Conservation (phyloP, 2,113 vertebrate species). For the Ceyx melanurus region DNA sequence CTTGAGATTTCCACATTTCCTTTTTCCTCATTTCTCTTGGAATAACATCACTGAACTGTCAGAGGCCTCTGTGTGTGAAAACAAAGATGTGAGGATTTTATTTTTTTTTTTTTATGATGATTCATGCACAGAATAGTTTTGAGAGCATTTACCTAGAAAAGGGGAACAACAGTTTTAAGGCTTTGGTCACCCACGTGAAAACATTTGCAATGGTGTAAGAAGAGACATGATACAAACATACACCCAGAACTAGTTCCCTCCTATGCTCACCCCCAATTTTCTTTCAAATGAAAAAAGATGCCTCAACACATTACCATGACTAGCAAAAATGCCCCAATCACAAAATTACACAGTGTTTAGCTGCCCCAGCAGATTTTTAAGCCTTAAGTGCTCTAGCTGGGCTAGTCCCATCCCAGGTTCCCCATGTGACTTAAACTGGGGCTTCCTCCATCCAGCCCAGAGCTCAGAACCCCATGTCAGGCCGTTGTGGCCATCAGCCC, state of each 20-base stretch:
- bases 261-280: background rate
- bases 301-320: too few species aligned
- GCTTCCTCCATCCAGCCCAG: accelerated
- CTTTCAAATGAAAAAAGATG: background rate
- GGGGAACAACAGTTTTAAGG: background rate
- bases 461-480: background rate
- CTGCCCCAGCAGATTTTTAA: background rate
- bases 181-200: background rate
- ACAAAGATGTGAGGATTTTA: background rate
- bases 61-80: background rate
- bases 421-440: accelerated
- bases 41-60: background rate
- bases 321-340: background rate
- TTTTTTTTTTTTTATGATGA: background rate
- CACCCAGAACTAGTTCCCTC: background rate
- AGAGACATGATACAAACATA: background rate
- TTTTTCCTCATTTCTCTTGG: background rate
- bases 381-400: background rate
- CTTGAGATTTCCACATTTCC: background rate
- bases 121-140: background rate
- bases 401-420: background rate
- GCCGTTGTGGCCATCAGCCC: accelerated
- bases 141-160: background rate
- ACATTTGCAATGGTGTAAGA: background rate
- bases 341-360: background rate